Evolutionary conservation across 2,888 invertebrate genomes (phyloP), one percentile per base, ranked within the genome.

Genomic region (Microplitis manilae): DNA sequence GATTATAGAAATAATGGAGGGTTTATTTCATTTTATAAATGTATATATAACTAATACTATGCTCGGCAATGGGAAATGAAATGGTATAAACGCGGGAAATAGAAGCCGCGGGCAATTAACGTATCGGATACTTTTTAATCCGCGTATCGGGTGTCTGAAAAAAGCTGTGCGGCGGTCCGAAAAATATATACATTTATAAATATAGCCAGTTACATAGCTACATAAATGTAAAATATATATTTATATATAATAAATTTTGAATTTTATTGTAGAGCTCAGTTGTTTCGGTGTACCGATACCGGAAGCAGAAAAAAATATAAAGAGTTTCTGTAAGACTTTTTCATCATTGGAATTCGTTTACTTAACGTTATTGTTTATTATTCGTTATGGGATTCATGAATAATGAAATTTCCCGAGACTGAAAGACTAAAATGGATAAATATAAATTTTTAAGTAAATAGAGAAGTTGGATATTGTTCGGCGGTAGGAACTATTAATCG

Each of bases 111-210:
- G 62, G 64, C 69, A 68, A 62, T 75, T 65, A 65, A 69, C 59
- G 65, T 69, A 75, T 68, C 61, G 75, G 62, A 75, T 69, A 50
- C 68, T 75, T 74, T 75, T 75, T 75, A 75, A 75, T 75, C 69
- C 75, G 41, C 61, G 41, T 68, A 68, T 64, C 68, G 69, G 69
- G 69, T 75, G 75, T 75, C 61, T 68, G 69, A 69, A 68, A 74
- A 68, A 65, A 65, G 38, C 50, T 50, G 50, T 50, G 50, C 13
- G 1, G 50, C 13, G 50, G 50, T 50, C 13, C 4, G 13, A 50
- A 50, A 50, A 50, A 50, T 50, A 50, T 50, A 8, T 50, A 50
- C 13, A 50, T 50, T 13, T 50, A 50, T 50, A 8, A 13, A 13
- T 2, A 8, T 13, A 8, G 13, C 13, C 8, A 50, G 30, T 30